These are phyloP conservation scores for Arenaria interpres DNA, from an alignment of 2,113 vertebrate genomes.

Conservation along the genomic window DNA sequence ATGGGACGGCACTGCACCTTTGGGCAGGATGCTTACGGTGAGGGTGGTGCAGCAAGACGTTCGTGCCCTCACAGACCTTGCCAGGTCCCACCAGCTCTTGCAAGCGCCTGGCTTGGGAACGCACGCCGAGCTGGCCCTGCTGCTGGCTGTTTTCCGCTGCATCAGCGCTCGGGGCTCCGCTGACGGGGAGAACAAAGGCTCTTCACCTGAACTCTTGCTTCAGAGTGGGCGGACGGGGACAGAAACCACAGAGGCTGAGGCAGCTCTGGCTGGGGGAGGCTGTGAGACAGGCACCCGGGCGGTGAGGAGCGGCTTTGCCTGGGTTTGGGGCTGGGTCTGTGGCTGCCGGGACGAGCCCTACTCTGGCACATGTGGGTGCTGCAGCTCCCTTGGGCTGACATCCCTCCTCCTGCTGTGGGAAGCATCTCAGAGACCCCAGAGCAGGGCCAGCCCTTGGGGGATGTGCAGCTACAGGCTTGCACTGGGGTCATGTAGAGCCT, in stretches of 20 bases:
- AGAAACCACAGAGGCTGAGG: not conserved
- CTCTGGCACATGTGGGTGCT: rapidly evolving
- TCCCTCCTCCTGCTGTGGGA: not conserved
- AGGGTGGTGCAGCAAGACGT: not conserved
- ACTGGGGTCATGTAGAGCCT: not conserved
- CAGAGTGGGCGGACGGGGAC: rapidly evolving
- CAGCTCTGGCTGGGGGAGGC: not conserved
- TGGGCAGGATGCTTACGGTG: not conserved
- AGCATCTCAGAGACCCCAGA: rapidly evolving
- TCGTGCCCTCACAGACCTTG: not conserved
- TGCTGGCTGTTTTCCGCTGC: not conserved
- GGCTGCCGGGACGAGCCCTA: not conserved
- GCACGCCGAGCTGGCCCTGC: rapidly evolving
- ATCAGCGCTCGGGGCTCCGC: not conserved
- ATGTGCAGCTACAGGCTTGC: not conserved
- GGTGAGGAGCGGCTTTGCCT: not conserved
- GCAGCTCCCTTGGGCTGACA: not conserved
- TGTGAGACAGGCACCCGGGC: rapidly evolving
- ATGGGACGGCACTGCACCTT: rapidly evolving
- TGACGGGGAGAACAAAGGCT: rapidly evolving
- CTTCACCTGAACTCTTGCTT: not conserved
- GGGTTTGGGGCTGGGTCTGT: not conserved
- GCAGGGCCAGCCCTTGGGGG: not conserved
- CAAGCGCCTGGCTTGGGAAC: not conserved
- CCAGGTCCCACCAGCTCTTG: not conserved